Evolutionary conservation across 2,888 invertebrate genomes (phyloP).

Genomic region (Rhimphoctona megacephalus): DNA sequence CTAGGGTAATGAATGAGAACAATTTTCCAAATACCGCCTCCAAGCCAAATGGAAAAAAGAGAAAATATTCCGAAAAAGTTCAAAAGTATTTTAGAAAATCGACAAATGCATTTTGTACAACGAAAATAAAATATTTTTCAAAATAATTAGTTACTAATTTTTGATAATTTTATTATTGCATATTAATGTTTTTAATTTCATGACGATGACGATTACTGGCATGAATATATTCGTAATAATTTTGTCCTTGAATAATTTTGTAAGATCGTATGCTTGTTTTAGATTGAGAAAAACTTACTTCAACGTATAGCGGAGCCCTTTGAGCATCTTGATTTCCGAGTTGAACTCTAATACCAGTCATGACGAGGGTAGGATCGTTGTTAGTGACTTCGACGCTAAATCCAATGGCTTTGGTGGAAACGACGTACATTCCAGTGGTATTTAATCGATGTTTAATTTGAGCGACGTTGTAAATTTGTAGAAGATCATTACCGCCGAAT

Average conservation of each 20-base stretch:
- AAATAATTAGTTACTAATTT: no score
- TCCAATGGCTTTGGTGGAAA: slow-evolving; percentile 95
- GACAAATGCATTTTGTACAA: no score
- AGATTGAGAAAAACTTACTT: slow-evolving; percentile 84
- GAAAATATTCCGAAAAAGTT: no score
- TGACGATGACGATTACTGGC: background rate
- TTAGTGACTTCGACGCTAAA: slow-evolving; percentile 95
- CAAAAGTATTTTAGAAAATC: no score
- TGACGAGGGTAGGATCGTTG: slow-evolving; percentile 94
- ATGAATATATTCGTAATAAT: background rate
- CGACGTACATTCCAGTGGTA: slow-evolving; percentile 95
- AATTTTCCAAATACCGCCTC: no score
- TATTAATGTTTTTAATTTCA: no score
- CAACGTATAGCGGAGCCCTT: slow-evolving; percentile 91
- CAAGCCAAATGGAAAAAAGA: no score
- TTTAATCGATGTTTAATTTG: slow-evolving; percentile 97
- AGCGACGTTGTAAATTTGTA: slow-evolving; percentile 97
- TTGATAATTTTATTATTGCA: no score
- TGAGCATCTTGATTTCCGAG: slow-evolving; percentile 94
- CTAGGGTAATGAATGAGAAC: no score
- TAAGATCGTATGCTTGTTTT: background rate
- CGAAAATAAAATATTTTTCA: no score
- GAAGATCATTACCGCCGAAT: slow-evolving; percentile 96
- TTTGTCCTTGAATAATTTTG: background rate
- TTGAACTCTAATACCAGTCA: slow-evolving; percentile 94